Evolutionary conservation across 2,113 vertebrate genomes (phyloP), one percentile per base, ranked within the genome.

Genomic region (Leucopternis melanops): DNA sequence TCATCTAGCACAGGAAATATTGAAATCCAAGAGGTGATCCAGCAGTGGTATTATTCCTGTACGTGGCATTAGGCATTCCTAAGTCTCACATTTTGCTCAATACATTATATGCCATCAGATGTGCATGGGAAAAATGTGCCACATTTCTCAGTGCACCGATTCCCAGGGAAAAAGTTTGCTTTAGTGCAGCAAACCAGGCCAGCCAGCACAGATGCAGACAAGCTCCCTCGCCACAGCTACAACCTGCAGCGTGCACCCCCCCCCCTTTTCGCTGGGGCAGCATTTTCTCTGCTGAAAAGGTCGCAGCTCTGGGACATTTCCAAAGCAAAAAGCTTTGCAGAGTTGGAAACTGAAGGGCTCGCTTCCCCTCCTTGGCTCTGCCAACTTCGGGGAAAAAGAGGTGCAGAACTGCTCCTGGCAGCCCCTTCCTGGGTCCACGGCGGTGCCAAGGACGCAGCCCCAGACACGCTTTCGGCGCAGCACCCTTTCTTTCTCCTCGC

Each of bases 41-140:
- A 67, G 11, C 52, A 42, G 19, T 22, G 42, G 40, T n/a, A 36
- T 67, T 36, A 65, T 81, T 55, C 50, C 40, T 57, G 40, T 55
- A 50, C 44, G 40, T n/a, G 40, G 42, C 32, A 57, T 81, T 70
- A 70, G 45, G 45, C 34, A 70, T 70, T 70, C 67, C 31, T 27
- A 92, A 90, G 67, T 85, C 36, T 94, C 63, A 45, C 45, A 47
- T 90, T 95, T 97, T 59, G 49, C 66, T 96, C 90, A 86, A 71
- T 83, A 86, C 31, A 61, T 45, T 81, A 83, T 55, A 96, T 94
- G 79, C 82, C 87, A 87, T 95, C 85, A 90, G 80, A 89, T 69
- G 44, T 77, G 71, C 80, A 47, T 86, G 89, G 65, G 31, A 67
- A 96, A 71, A 95, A 95, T 96, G 92, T 95, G 20, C n/a, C n/a